Evolutionary conservation across 2,888 invertebrate genomes (phyloP).

Genomic region (Augiades crinisus): DNA sequence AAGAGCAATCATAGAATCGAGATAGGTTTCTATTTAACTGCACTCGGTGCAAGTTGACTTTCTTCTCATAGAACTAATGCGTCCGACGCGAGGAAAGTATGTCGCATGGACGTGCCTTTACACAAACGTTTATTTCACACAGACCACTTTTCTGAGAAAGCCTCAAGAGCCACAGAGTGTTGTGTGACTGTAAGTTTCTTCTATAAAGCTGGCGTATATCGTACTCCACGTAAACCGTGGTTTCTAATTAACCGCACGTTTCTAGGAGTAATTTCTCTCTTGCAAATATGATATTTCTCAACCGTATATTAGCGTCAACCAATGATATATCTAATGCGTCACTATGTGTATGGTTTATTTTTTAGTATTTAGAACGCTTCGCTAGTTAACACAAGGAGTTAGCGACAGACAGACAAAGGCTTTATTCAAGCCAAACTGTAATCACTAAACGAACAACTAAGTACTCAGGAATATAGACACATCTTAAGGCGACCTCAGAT

Average conservation of each 20-base stretch:
- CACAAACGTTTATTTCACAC: slow-evolving; percentile 33
- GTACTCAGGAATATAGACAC: no score
- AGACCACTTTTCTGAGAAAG: slow-evolving; percentile 37
- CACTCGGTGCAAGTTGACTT: slow-evolving; percentile 35
- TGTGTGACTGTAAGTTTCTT: slow-evolving; percentile 15
- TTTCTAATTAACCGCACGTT: slow-evolving; percentile 21
- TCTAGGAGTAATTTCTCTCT: slow-evolving; percentile 9
- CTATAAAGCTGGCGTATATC: neutral
- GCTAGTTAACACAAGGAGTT: no score
- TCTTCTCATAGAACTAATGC: slow-evolving; percentile 36
- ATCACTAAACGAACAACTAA: no score
- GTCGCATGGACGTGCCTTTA: slow-evolving; percentile 37
- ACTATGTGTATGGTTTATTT: no score
- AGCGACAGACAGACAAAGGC: no score
- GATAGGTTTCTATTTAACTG: slow-evolving; percentile 35
- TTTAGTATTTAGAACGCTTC: no score
- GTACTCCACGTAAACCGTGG: slow-evolving; percentile 1
- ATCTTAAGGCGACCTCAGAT: no score
- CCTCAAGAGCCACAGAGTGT: slow-evolving; percentile 33
- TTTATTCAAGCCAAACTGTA: no score
- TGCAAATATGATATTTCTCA: slow-evolving; percentile 9
- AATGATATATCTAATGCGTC: no score
- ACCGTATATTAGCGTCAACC: neutral
- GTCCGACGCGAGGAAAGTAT: slow-evolving; percentile 40
- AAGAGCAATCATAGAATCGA: slow-evolving; percentile 6